Percentiles rank a stretch among this genome's conserved stretches.
These are phyloP conservation scores for Pseudomyrmex gracilis DNA, from an alignment of 1,140 invertebrate species.

Conservation along the genomic window DNA sequence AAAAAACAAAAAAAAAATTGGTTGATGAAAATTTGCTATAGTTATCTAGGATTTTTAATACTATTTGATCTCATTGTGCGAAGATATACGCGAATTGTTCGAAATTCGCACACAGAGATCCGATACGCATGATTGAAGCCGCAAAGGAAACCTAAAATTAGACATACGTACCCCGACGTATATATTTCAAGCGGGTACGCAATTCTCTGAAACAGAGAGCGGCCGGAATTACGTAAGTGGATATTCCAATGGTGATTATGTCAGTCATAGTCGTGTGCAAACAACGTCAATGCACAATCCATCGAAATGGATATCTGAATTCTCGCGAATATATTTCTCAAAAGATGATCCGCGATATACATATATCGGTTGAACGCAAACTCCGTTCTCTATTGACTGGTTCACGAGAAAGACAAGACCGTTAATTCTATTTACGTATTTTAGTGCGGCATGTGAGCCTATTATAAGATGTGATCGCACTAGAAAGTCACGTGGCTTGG, in stretches of 20 bases:
- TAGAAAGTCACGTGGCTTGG: too few species aligned
- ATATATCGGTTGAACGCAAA: constrained; percentile 12
- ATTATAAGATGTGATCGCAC: too few species aligned
- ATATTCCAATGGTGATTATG: constrained; percentile 51
- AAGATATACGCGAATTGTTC: neutral
- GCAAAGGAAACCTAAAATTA: constrained; percentile 63
- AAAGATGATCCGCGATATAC: constrained; percentile 7
- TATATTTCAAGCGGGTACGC: constrained; percentile 54
- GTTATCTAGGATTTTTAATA: neutral
- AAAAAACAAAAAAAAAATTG: too few species aligned
- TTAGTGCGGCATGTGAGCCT: too few species aligned
- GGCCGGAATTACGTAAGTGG: constrained; percentile 55
- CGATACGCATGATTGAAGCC: neutral
- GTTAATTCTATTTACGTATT: too few species aligned
- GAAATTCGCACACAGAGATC: constrained; percentile 33
- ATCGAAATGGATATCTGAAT: constrained; percentile 18
- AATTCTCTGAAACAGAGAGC: constrained; percentile 26
- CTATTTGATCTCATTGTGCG: neutral
- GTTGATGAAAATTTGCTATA: too few species aligned
- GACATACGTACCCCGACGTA: constrained; percentile 66
- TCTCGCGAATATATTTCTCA: neutral
- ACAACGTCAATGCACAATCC: constrained; percentile 8
- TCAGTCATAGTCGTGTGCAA: constrained; percentile 20
- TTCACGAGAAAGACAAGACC: too few species aligned
- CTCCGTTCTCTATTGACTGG: too few species aligned